Base-by-base conservation (phyloP, 2,113 vertebrate genomes). In the Mormyrus iriodes region DNA sequence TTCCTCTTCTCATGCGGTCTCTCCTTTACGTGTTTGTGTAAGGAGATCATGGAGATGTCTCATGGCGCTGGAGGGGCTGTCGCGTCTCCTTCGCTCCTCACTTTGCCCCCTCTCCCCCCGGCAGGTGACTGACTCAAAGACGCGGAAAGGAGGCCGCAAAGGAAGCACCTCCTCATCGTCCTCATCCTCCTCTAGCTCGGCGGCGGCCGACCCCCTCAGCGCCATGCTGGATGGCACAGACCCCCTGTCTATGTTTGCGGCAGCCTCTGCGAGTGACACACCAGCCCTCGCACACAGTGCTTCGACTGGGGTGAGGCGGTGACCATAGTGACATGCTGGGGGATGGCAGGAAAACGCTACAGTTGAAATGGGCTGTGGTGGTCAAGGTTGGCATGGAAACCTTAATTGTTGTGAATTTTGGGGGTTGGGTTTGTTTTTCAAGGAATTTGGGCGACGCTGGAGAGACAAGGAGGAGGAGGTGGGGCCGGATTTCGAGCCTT, bases 201-300 rank as follows among this genome's bases (percentile, higher is more conserved):
- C 89, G 0, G 1, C 97, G 35, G 61, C 95, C 1, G 98, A 99
- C 91, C 98, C 98, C 0, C 93, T 99, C 91, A 99, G 97, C 95
- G 98, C 97, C 0, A 96, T 99, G 86, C 84, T 99, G 92, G 98
- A 99, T 27, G 98, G 98, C 21, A 98, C 97, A 0, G 98, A 99
- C 90, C 98, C 98, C 0, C 94, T 99, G 83, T 99, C 98, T 0
- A 85, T 98, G 92, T 99, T 99, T 31, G 98, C 98, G 0, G 97
- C 97, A 15, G 96, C 95, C 0, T 94, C 94, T 0, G 91, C 82
- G 55, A 55, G 90, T 1, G 97, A 99, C 89, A 90, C 95, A 0
- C 91, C 94, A 0, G 2, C 93, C 3, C 0, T 93, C 42, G 42
- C 94, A 8, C 94, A 93, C 91, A 93, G 93, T 87, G 88, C 90